Percentiles rank a stretch among this genome's conserved stretches.
phyloP scores from a whole-genome alignment of 1,140 invertebrate species.

The Drosophila melanica region DNA sequence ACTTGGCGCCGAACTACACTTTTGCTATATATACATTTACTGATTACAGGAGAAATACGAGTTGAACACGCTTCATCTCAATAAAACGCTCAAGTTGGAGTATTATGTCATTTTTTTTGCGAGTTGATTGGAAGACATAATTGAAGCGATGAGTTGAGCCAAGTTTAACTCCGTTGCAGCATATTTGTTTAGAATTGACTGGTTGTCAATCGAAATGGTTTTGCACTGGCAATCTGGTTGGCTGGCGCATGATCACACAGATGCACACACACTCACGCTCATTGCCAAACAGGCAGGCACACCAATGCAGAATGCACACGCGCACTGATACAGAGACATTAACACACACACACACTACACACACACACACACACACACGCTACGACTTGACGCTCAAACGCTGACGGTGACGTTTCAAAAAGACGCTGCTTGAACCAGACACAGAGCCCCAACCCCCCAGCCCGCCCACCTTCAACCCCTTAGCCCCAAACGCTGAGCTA shows the following conservation, averaged over 20 bases:
- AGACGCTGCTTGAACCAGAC: slow-evolving; percentile 48
- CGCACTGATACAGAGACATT: slow-evolving; percentile 25
- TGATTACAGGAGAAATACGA: neutral
- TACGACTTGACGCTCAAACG: slow-evolving; percentile 58
- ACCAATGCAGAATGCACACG: slow-evolving; percentile 45
- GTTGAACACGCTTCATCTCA: neutral
- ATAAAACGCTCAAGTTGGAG: neutral
- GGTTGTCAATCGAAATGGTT: slow-evolving; percentile 72
- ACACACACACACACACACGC: slow-evolving; percentile 21
- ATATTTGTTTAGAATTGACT: slow-evolving; percentile 51
- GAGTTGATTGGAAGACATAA: slow-evolving; percentile 7
- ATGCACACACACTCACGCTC: slow-evolving; percentile 24
- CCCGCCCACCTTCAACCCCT: neutral
- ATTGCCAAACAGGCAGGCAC: slow-evolving; percentile 9
- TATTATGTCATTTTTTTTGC: neutral
- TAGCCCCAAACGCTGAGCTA: slow-evolving; percentile 4
- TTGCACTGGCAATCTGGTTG: slow-evolving; percentile 43
- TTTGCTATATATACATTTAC: too few species aligned
- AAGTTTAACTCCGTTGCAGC: slow-evolving; percentile 5
- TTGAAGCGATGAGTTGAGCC: neutral
- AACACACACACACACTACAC: slow-evolving; percentile 19
- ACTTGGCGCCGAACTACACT: neutral
- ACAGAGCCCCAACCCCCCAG: slow-evolving; percentile 15
- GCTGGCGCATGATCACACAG: slow-evolving; percentile 47
- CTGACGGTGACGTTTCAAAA: slow-evolving; percentile 78